Percentiles rank a stretch among this genome's conserved stretches.
Conservation (phyloP, 2,113 vertebrate species). For the Trichechus manatus region DNA sequence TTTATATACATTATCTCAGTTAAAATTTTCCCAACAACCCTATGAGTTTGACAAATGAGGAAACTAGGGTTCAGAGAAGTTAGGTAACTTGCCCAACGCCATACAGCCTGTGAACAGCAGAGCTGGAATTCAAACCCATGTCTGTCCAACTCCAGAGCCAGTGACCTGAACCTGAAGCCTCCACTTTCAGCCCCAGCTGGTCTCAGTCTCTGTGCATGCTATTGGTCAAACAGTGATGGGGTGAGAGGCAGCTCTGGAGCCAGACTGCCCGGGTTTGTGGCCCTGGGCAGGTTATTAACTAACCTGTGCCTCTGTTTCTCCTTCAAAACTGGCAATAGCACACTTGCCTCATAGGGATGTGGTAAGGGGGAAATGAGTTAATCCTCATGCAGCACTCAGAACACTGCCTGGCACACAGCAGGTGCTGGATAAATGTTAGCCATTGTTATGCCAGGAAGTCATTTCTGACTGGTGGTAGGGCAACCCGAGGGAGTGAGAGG, state of each 20-base stretch:
- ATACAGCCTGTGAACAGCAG: constrained; percentile 4
- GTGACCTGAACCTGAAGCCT: constrained; percentile 16
- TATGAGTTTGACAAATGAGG: neutral
- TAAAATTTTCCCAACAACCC: neutral
- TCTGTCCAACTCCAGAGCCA: neutral
- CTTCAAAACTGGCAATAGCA: constrained; percentile 42
- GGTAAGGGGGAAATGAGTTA: neutral
- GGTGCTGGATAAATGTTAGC: neutral
- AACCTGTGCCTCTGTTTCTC: constrained; percentile 39
- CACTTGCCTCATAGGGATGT: constrained; percentile 28
- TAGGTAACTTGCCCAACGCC: constrained; percentile 3
- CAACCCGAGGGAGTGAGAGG: constrained; percentile 7
- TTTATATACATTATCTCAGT: neutral
- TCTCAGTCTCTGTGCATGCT: neutral
- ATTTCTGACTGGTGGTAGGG: neutral
- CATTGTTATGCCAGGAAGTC: constrained; percentile 17
- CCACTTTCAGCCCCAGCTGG: neutral
- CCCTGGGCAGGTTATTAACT: constrained; percentile 12
- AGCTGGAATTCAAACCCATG: constrained; percentile 30
- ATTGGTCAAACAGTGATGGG: neutral
- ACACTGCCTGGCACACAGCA: neutral
- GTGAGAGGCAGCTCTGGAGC: neutral
- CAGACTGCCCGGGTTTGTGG: neutral
- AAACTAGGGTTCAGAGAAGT: neutral
- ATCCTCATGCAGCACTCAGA: neutral